phyloP scores from a whole-genome alignment of 2,888 invertebrate species.

The Notodonta ziczac region DNA sequence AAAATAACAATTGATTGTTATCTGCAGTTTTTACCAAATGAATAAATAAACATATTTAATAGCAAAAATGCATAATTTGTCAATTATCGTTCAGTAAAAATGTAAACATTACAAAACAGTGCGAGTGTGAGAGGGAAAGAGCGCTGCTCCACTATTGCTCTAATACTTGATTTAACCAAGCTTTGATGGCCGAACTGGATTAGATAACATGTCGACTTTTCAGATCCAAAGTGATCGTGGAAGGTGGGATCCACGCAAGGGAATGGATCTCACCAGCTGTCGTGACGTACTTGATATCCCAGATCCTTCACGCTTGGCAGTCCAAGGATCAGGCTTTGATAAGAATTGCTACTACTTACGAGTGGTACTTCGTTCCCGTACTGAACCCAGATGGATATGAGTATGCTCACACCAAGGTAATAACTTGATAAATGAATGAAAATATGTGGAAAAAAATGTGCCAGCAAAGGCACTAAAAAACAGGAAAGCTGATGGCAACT shows the following conservation, averaged over 20 bases:
- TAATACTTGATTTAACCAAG: no score
- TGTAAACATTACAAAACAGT: no score
- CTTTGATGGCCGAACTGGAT: not conserved
- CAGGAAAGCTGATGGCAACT: no score
- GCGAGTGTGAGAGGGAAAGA: no score
- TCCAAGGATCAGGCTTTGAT: constrained; percentile 7
- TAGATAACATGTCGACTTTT: not conserved
- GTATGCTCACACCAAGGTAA: constrained; percentile 21
- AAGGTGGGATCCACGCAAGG: constrained; percentile 88
- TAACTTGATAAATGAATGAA: constrained; percentile 39
- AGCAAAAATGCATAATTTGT: no score
- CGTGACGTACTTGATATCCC: constrained; percentile 83
- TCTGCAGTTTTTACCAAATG: no score
- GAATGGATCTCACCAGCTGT: constrained; percentile 88
- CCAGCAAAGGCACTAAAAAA: no score
- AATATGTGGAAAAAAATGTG: no score
- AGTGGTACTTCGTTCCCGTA: constrained; percentile 37
- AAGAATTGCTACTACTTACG: constrained; percentile 20
- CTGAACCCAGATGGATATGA: constrained; percentile 50
- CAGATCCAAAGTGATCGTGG: constrained; percentile 70
- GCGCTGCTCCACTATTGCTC: no score
- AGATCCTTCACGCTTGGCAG: constrained; percentile 64
- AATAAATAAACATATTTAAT: no score
- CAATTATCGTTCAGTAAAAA: no score
- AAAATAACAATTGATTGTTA: no score